Percentiles rank a stretch among this genome's conserved stretches.
These are phyloP conservation scores for Anorthoa munda DNA, from an alignment of 2,888 invertebrate genomes.

Conservation along the genomic window DNA sequence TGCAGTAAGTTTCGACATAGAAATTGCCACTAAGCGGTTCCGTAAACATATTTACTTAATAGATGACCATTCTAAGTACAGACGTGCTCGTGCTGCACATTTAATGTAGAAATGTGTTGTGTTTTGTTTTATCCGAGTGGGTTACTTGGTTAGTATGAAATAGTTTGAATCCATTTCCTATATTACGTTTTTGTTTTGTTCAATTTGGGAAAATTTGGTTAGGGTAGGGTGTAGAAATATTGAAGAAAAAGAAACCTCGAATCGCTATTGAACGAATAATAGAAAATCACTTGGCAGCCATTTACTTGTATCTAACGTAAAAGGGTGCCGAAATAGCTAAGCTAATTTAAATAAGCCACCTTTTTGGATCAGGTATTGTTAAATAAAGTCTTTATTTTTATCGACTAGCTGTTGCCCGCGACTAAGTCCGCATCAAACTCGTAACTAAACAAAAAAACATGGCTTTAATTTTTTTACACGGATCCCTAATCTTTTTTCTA, in stretches of 20 bases:
- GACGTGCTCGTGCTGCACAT: background rate
- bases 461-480: no score
- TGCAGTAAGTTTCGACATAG: constrained; percentile 73
- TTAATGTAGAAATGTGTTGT: background rate
- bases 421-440: no score
- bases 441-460: no score
- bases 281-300: background rate
- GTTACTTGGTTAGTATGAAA: background rate
- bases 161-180: background rate
- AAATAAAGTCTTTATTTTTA: background rate
- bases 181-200: background rate
- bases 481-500: no score
- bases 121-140: no score
- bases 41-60: constrained; percentile 33
- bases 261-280: background rate
- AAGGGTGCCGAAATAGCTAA: background rate
- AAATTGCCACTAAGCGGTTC: constrained; percentile 51
- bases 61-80: constrained; percentile 2
- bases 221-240: background rate
- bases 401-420: no score
- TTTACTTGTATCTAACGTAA: background rate
- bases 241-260: background rate
- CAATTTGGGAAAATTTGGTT: background rate
- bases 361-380: background rate
- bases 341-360: background rate